Percentiles rank a stretch among this genome's conserved stretches.
These are phyloP conservation scores for Pachypanchax playfairii DNA, from an alignment of 2,113 vertebrate species.

Conservation along the genomic window DNA sequence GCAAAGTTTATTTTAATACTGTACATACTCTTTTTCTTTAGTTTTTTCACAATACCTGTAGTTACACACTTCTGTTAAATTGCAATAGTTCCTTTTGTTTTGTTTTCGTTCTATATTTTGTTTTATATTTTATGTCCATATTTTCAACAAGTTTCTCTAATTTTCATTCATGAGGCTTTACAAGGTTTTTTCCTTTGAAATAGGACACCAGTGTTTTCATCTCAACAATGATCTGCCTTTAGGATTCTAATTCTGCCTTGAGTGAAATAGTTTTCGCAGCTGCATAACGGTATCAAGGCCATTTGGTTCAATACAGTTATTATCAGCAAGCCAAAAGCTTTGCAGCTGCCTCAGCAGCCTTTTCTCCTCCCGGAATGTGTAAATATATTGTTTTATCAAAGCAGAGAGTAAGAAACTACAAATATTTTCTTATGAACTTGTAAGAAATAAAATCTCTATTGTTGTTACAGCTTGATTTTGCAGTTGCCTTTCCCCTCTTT, in stretches of 20 bases:
- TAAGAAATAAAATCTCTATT: slow-evolving; percentile 23
- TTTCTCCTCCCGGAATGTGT: slow-evolving; percentile 36
- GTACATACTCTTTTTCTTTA: slow-evolving; percentile 17
- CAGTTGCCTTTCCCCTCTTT: not conserved
- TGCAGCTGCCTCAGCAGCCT: slow-evolving; percentile 35
- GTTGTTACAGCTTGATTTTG: slow-evolving; percentile 14
- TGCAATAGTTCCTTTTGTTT: slow-evolving; percentile 41
- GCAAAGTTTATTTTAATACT: slow-evolving; percentile 28
- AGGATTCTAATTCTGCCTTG: slow-evolving; percentile 62
- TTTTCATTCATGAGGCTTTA: slow-evolving; percentile 51
- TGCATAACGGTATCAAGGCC: slow-evolving; percentile 48
- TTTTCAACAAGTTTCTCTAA: slow-evolving; percentile 57
- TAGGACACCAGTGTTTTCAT: slow-evolving; percentile 61
- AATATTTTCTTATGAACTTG: slow-evolving; percentile 3
- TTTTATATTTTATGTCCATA: slow-evolving; percentile 48
- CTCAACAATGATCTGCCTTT: slow-evolving; percentile 63
- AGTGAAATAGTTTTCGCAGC: slow-evolving; percentile 63
- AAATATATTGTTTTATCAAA: slow-evolving; percentile 43
- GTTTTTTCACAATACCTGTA: slow-evolving; percentile 52
- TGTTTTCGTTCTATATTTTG: slow-evolving; percentile 42
- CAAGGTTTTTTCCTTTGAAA: slow-evolving; percentile 63
- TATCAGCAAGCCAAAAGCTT: slow-evolving; percentile 42
- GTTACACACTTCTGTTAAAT: slow-evolving; percentile 61
- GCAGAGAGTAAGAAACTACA: slow-evolving; percentile 12
- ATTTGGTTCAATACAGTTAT: slow-evolving; percentile 52